phyloP scores from a whole-genome alignment of 2,888 invertebrate species.

The Vannuccia rotundouncinata region DNA sequence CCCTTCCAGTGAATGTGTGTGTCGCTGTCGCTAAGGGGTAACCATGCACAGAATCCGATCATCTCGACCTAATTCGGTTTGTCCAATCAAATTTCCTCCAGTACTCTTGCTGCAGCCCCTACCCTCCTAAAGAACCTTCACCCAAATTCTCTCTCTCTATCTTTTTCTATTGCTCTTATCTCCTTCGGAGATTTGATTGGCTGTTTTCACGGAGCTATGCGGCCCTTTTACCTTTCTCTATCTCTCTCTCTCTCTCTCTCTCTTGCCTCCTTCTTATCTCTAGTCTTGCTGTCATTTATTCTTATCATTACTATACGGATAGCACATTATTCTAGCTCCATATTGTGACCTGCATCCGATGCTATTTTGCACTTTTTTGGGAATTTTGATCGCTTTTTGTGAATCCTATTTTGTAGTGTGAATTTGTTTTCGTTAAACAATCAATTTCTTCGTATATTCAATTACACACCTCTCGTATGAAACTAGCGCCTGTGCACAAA shows the following conservation, averaged over 20 bases:
- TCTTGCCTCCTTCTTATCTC: background rate
- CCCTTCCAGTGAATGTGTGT: background rate
- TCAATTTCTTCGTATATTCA: background rate
- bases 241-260: background rate
- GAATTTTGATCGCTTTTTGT: background rate
- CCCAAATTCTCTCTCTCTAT: background rate
- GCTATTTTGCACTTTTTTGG: background rate
- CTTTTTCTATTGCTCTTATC: background rate
- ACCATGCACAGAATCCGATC: background rate
- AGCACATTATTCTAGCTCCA: background rate
- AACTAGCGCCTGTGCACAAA: background rate
- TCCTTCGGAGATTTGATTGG: background rate
- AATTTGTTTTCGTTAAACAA: background rate
- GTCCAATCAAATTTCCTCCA: background rate
- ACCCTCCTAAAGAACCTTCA: background rate
- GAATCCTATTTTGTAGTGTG: background rate
- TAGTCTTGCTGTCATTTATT: no score
- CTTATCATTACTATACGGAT: background rate
- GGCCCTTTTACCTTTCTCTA: background rate
- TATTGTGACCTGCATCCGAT: background rate
- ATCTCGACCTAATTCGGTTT: background rate
- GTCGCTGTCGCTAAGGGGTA: background rate
- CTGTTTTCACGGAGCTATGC: background rate
- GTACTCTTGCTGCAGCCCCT: background rate
- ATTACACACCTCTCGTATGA: background rate